These are phyloP conservation scores for Watsonalla binaria DNA, from an alignment of 2,888 invertebrate genomes.

Conservation along the genomic window DNA sequence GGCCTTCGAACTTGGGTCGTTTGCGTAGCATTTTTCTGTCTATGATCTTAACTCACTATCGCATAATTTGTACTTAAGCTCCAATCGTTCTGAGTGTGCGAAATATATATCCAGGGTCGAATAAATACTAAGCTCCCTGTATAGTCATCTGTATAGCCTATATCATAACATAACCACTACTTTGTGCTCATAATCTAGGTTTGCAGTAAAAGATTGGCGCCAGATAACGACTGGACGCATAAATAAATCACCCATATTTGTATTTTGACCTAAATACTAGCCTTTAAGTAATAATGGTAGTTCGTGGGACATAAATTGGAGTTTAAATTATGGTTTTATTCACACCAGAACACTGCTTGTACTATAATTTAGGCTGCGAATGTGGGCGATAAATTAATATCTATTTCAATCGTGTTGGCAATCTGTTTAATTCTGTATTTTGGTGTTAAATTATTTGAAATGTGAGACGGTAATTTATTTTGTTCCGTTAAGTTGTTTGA, in stretches of 20 bases:
- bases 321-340: not conserved
- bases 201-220: not conserved
- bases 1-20: too few relatives aligned
- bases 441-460: too few relatives aligned
- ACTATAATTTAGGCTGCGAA: not conserved
- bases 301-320: not conserved
- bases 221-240: slow-evolving; percentile 5
- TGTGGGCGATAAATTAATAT: not conserved
- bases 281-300: not conserved
- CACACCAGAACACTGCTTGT: not conserved
- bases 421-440: too few relatives aligned
- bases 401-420: not conserved
- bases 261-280: slow-evolving; percentile 10
- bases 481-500: too few relatives aligned
- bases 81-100: too few relatives aligned
- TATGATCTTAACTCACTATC: too few relatives aligned
- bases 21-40: too few relatives aligned
- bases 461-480: too few relatives aligned
- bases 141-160: too few relatives aligned
- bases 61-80: too few relatives aligned
- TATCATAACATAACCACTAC: not conserved
- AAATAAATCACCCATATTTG: slow-evolving; percentile 12
- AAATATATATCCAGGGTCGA: too few relatives aligned
- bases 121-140: too few relatives aligned
- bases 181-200: not conserved